Conservation (phyloP, 2,888 invertebrate species). For the Theretra japonica region DNA sequence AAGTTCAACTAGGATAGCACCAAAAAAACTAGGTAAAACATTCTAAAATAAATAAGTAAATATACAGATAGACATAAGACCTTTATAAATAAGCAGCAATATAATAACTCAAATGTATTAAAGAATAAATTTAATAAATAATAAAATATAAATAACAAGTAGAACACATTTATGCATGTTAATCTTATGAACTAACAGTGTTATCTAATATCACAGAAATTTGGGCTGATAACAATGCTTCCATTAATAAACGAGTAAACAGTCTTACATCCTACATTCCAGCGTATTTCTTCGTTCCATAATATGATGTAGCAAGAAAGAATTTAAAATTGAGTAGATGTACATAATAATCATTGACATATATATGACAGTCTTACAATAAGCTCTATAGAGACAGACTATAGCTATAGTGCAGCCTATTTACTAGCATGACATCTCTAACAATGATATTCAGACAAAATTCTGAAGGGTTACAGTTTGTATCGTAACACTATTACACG, state of each 20-base stretch:
- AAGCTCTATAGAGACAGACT: too few species aligned
- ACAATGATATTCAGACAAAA: too few species aligned
- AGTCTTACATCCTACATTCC: conserved; percentile 19
- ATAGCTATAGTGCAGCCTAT: too few species aligned
- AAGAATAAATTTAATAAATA: not conserved
- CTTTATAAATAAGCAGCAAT: not conserved
- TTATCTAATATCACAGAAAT: conserved; percentile 52
- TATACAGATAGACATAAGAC: not conserved
- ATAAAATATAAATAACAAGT: conserved; percentile 24
- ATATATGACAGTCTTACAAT: too few species aligned
- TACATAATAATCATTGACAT: too few species aligned
- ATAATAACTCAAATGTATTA: not conserved
- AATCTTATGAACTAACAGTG: conserved; percentile 38
- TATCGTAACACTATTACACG: too few species aligned
- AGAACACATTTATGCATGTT: conserved; percentile 31
- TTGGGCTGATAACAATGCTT: conserved; percentile 34
- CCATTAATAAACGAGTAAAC: conserved; percentile 24
- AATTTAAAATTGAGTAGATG: not conserved
- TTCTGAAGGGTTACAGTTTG: too few species aligned
- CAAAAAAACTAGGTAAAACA: not conserved
- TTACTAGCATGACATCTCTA: too few species aligned
- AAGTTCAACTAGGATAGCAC: not conserved
- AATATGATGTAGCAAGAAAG: not conserved
- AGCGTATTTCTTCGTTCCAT: not conserved
- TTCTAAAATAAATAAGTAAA: not conserved